These are phyloP conservation scores for Mycteria americana DNA, from an alignment of 2,797 vertebrate genomes.

Conservation along the genomic window DNA sequence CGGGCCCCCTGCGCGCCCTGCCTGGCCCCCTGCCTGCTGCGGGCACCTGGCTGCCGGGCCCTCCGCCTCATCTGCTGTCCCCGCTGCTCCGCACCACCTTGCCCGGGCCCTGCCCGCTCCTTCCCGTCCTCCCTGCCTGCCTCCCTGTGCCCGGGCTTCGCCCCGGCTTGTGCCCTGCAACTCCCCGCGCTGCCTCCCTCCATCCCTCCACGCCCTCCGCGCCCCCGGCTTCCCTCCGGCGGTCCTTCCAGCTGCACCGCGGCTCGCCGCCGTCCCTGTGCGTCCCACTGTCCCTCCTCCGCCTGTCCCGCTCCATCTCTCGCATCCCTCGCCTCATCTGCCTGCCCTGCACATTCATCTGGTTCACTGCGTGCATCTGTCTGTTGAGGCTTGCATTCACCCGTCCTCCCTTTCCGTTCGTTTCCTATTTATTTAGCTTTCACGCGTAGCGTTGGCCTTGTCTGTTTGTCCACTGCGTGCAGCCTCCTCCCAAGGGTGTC, in stretches of 20 bases:
- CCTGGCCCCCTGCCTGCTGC: neutral
- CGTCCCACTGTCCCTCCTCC: neutral
- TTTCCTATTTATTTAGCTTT: neutral
- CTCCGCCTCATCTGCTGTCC: neutral
- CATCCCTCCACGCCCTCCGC: neutral
- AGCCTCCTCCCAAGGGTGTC: neutral
- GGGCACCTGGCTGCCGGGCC: neutral
- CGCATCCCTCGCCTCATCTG: neutral
- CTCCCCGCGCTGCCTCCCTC: neutral
- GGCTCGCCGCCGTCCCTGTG: neutral
- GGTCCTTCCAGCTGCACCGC: neutral
- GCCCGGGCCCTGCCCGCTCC: neutral
- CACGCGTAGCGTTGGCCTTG: neutral
- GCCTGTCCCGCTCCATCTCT: conserved; percentile 12
- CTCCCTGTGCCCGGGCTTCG: neutral
- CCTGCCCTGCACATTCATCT: neutral
- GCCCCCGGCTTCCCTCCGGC: neutral
- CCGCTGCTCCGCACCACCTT: neutral
- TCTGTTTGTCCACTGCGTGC: neutral
- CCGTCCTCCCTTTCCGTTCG: neutral
- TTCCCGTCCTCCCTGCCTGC: neutral
- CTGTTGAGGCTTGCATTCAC: neutral
- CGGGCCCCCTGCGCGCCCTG: neutral
- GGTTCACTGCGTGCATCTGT: neutral
- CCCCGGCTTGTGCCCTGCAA: neutral